Conservation (phyloP, 2,888 invertebrate species). For the Drosophila paucipuncta region DNA sequence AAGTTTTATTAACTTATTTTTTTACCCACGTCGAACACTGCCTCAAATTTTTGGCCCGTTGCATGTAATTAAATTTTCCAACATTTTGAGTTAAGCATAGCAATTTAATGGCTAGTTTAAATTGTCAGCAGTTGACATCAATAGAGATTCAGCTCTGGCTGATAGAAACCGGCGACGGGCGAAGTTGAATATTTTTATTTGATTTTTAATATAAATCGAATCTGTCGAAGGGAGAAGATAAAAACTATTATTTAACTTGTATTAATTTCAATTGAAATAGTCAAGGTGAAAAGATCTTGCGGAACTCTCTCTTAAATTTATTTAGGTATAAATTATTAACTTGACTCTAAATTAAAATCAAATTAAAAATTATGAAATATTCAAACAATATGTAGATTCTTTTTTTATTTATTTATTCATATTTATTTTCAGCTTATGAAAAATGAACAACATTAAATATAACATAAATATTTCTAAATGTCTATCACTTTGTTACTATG, state of each 20-base stretch:
- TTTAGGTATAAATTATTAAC: not conserved
- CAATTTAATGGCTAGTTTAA: constrained; percentile 69
- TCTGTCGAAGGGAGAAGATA: not conserved
- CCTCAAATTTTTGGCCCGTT: constrained; percentile 6
- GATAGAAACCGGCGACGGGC: not conserved
- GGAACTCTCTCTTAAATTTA: not conserved
- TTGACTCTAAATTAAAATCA: not conserved
- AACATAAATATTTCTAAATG: not conserved
- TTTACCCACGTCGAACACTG: not conserved
- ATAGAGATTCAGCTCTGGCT: constrained; percentile 13
- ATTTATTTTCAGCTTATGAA: not conserved
- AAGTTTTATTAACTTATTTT: not conserved
- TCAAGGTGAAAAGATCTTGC: not conserved
- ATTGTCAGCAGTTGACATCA: constrained; percentile 58
- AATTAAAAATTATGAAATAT: not conserved
- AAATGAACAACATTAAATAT: not conserved
- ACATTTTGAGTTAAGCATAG: constrained; percentile 74
- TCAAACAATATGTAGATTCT: not conserved
- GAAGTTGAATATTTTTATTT: constrained; percentile 34
- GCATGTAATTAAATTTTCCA: constrained; percentile 78
- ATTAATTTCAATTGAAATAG: constrained; percentile 55
- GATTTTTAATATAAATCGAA: not conserved
- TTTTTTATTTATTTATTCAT: not conserved
- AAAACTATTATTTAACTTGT: constrained; percentile 48
- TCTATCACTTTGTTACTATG: not conserved